Conservation (phyloP, 1,140 invertebrate species). For the Lycorma delicatula region DNA sequence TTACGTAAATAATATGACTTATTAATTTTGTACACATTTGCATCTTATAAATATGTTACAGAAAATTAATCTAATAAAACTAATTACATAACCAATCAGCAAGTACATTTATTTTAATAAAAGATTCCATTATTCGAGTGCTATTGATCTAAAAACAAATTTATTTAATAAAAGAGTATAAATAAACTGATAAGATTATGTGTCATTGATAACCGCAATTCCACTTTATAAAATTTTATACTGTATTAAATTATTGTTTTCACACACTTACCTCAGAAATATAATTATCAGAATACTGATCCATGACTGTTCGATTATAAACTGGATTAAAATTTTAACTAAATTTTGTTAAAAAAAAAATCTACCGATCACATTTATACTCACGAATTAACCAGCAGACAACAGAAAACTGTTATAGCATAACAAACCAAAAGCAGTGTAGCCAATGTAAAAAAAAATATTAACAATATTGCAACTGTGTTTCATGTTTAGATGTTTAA, state of each 20-base stretch:
- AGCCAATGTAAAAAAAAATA: no score
- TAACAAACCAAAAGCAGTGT: no score
- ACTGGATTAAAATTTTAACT: no score
- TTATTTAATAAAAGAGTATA: not conserved
- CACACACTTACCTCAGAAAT: slow-evolving; percentile 1
- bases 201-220: no score
- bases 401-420: no score
- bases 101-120: not conserved
- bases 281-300: slow-evolving; percentile 8
- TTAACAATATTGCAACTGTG: no score
- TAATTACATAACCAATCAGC: not conserved
- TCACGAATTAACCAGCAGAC: no score
- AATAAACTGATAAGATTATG: not conserved
- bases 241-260: not conserved
- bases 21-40: not conserved
- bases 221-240: not conserved
- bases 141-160: not conserved
- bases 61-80: not conserved
- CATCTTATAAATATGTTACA: not conserved
- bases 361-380: no score
- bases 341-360: no score
- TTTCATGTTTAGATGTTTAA: no score
- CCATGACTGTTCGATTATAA: no score
- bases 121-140: not conserved
- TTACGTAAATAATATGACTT: not conserved